These are phyloP conservation scores for Lepilemur septentrionalis DNA, from an alignment of 2,797 vertebrate species.

Conservation along the genomic window DNA sequence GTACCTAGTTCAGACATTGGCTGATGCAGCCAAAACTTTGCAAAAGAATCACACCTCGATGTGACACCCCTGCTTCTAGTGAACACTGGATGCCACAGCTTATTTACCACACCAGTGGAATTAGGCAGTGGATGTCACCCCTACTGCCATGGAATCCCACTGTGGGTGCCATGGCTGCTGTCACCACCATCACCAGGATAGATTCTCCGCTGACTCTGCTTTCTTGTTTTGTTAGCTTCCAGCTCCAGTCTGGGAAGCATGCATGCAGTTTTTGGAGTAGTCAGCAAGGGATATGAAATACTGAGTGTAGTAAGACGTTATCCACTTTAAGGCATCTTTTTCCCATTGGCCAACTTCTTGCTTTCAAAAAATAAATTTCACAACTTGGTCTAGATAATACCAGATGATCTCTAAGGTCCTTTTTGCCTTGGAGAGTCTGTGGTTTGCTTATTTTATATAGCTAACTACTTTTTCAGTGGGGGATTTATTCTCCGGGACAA, in stretches of 20 bases:
- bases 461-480: constrained; percentile 58
- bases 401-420: constrained; percentile 27
- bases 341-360: constrained; percentile 2
- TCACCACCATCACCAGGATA: neutral
- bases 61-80: neutral
- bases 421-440: constrained; percentile 30
- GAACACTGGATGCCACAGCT: neutral
- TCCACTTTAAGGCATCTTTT: constrained; percentile 44
- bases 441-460: constrained; percentile 62
- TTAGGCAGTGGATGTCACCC: neutral
- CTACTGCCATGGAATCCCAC: neutral
- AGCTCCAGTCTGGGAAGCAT: neutral
- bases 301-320: constrained; percentile 49
- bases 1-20: neutral
- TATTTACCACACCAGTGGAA: neutral
- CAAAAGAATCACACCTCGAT: neutral
- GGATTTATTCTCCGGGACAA: constrained; percentile 60
- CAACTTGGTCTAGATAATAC: constrained; percentile 42
- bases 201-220: neutral
- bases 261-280: neutral
- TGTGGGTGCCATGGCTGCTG: neutral
- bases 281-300: constrained; percentile 34
- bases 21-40: neutral
- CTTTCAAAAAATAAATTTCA: constrained; percentile 62
- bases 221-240: constrained; percentile 15